phyloP scores from a whole-genome alignment of 2,888 invertebrate genomes.

The Yponomeuta sedellus region DNA sequence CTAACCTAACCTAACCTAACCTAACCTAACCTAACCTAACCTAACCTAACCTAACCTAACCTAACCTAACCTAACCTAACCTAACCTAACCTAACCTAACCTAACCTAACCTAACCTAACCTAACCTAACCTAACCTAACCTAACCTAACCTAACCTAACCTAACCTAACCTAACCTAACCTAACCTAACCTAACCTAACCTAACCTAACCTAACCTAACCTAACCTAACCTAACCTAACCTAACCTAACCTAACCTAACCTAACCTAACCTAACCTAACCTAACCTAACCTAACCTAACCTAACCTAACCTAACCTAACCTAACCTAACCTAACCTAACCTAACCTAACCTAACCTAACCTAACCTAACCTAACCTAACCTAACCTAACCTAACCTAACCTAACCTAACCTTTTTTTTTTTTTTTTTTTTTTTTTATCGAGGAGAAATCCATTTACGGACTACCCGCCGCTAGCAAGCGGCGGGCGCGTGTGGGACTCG shows the following conservation, averaged over 20 bases:
- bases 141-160: constrained; percentile 19
- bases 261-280: constrained; percentile 16
- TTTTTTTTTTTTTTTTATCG: too few relatives aligned
- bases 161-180: constrained; percentile 25
- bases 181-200: constrained; percentile 19
- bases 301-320: constrained; percentile 19
- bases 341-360: constrained; percentile 19
- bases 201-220: constrained; percentile 16
- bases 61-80: constrained; percentile 18
- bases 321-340: constrained; percentile 17
- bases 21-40: constrained; percentile 18
- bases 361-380: constrained; percentile 21
- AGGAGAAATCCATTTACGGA: too few relatives aligned
- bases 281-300: constrained; percentile 18
- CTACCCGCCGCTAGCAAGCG: too few relatives aligned
- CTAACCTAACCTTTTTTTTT: constrained; percentile 20
- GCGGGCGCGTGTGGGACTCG: too few relatives aligned
- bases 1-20: constrained; percentile 18
- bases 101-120: constrained; percentile 16
- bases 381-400: constrained; percentile 23
- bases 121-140: constrained; percentile 18
- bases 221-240: constrained; percentile 18
- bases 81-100: constrained; percentile 16
- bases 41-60: constrained; percentile 18
- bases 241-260: constrained; percentile 18